Evolutionary conservation across 2,113 vertebrate species (phyloP).

Genomic region (Motacilla tschutschensis): DNA sequence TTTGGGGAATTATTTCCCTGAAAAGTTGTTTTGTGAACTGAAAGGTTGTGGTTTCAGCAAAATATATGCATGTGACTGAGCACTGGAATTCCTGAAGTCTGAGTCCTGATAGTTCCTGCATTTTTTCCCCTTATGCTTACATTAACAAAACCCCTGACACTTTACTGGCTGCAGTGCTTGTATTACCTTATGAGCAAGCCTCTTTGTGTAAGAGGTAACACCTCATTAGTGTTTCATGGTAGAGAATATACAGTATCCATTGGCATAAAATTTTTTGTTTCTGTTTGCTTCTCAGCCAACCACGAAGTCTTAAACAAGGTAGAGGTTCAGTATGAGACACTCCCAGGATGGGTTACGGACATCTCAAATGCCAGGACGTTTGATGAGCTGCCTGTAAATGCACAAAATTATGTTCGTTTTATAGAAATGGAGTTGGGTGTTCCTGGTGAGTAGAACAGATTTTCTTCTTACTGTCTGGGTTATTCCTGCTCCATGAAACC

Average conservation of each 20-base stretch:
- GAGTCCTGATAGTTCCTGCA: neutral
- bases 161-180: neutral
- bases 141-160: neutral
- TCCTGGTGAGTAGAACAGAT: constrained; percentile 79
- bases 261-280: neutral
- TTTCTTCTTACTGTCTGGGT: neutral
- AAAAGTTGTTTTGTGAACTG: neutral
- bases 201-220: neutral
- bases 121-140: neutral
- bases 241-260: neutral
- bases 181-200: neutral
- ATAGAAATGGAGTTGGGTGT: constrained; percentile 87
- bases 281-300: constrained; percentile 81
- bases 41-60: neutral
- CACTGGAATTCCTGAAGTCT: neutral
- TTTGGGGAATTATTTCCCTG: neutral
- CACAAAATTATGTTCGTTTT: constrained; percentile 90
- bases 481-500: neutral
- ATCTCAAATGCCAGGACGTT: constrained; percentile 88
- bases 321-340: constrained; percentile 91
- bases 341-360: constrained; percentile 92
- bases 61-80: neutral
- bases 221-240: neutral
- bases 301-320: constrained; percentile 94
- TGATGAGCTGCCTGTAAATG: constrained; percentile 90